Conservation (phyloP, 2,888 invertebrate species). For the Caenorhabditis angaria region DNA sequence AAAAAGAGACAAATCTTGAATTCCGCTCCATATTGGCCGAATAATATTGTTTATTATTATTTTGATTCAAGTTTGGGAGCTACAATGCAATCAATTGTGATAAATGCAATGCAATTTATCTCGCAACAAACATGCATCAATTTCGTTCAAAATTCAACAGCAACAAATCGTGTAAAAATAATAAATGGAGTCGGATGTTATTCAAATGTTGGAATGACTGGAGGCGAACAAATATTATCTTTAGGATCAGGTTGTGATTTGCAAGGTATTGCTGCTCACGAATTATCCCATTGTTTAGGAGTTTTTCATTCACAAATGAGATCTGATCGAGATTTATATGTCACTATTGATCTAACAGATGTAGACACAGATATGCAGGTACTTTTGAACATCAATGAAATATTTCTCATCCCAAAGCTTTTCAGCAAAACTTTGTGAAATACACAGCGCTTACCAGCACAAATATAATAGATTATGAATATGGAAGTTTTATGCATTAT, state of each 20-base stretch:
- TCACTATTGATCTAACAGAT: conserved; percentile 45
- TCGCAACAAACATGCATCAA: conserved; percentile 35
- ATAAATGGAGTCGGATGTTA: conserved; percentile 48
- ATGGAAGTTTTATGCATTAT: conserved; percentile 52
- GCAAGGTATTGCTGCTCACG: conserved; percentile 48
- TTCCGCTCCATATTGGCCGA: conserved; percentile 32
- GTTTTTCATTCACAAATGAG: conserved; percentile 52
- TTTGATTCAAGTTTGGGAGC: conserved; percentile 29
- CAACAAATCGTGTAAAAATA: conserved; percentile 42
- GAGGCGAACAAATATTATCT: conserved; percentile 44
- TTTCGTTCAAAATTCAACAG: conserved; percentile 27
- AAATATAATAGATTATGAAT: conserved; percentile 39
- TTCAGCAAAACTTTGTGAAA: conserved; percentile 24
- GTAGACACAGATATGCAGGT: conserved; percentile 19
- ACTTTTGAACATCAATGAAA: no score
- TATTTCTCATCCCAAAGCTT: no score
- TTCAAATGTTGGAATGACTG: conserved; percentile 45
- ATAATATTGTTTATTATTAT: conserved; percentile 41
- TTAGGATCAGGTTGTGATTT: conserved; percentile 47
- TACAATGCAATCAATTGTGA: conserved; percentile 20
- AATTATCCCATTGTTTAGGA: conserved; percentile 44
- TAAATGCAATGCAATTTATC: conserved; percentile 26
- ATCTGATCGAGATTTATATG: conserved; percentile 44
- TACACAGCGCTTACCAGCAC: conserved; percentile 12
- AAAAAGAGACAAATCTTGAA: conserved; percentile 43